Evolutionary conservation across 2,797 vertebrate species (phyloP).

Genomic region (Eidolon dupreanum): DNA sequence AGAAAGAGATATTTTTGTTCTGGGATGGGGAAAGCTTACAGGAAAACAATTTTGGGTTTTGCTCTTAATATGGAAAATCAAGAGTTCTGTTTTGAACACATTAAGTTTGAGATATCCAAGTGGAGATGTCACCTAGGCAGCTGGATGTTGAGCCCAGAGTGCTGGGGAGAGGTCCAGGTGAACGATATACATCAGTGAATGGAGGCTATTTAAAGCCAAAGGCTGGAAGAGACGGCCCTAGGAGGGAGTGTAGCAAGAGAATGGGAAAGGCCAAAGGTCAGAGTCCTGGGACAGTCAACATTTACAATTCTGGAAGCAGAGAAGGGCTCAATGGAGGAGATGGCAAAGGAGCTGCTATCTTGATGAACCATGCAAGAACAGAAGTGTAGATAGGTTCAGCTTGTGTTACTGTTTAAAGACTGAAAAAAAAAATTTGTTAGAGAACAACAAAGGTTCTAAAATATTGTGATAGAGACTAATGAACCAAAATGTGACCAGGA

Average conservation of each 20-base stretch:
- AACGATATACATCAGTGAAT: constrained; percentile 9
- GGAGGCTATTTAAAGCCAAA: constrained; percentile 37
- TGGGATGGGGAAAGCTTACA: not conserved
- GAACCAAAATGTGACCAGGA: not conserved
- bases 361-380: not conserved
- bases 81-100: not conserved
- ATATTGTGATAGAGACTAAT: not conserved
- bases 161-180: not conserved
- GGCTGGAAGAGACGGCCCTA: not conserved
- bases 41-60: not conserved
- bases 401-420: not conserved
- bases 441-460: constrained; percentile 16
- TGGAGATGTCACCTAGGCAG: not conserved
- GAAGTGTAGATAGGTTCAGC: not conserved
- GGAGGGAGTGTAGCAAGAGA: not conserved
- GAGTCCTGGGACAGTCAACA: not conserved
- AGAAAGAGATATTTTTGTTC: not conserved
- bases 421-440: not conserved
- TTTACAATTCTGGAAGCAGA: constrained; percentile 18
- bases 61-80: constrained; percentile 14
- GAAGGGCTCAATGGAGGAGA: not conserved
- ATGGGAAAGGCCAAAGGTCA: constrained; percentile 2
- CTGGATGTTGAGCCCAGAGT: not conserved
- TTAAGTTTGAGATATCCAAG: constrained; percentile 18
- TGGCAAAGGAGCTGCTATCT: not conserved